A percentile compares a stretch with the other conserved stretches of the same genome.
Evolutionary conservation across 2,113 vertebrate species (phyloP).

Genomic region (Thinocorus orbignyianus): DNA sequence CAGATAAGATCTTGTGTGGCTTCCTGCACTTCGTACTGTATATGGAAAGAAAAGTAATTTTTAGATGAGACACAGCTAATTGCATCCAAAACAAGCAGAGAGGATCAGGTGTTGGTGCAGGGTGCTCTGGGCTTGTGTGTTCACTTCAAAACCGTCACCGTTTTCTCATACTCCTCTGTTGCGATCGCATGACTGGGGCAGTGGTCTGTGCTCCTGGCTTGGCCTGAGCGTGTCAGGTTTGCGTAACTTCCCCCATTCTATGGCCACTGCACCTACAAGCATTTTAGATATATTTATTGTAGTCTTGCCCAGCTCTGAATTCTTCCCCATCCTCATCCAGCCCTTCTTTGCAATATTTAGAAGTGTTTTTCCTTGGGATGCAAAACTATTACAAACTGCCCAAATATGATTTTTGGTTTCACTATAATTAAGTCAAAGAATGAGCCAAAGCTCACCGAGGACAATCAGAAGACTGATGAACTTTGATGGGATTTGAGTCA

Average conservation of each 20-base stretch:
- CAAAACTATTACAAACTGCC: neutral
- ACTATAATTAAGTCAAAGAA: neutral
- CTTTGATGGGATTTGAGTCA: neutral
- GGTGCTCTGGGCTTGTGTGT: neutral
- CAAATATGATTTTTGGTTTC: neutral
- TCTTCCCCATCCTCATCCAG: neutral
- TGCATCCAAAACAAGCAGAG: neutral
- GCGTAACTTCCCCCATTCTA: neutral
- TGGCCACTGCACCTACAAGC: neutral
- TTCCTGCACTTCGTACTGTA: constrained; percentile 37
- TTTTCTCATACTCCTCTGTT: neutral
- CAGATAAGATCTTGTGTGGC: constrained; percentile 65
- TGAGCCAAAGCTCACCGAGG: neutral
- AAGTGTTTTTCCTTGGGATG: neutral
- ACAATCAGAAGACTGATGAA: neutral
- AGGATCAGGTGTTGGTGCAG: constrained; percentile 6
- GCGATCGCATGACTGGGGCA: neutral
- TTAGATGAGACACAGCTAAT: neutral
- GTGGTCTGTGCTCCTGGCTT: neutral
- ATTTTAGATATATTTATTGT: neutral
- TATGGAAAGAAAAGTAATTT: constrained; percentile 49
- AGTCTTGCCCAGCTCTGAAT: neutral
- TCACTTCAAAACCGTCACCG: neutral
- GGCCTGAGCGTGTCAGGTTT: neutral
- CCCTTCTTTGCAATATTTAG: neutral